A percentile compares a stretch with the other conserved stretches of the same genome.
These are phyloP conservation scores for Campoplex nolae DNA, from an alignment of 2,888 invertebrate species.

Conservation along the genomic window DNA sequence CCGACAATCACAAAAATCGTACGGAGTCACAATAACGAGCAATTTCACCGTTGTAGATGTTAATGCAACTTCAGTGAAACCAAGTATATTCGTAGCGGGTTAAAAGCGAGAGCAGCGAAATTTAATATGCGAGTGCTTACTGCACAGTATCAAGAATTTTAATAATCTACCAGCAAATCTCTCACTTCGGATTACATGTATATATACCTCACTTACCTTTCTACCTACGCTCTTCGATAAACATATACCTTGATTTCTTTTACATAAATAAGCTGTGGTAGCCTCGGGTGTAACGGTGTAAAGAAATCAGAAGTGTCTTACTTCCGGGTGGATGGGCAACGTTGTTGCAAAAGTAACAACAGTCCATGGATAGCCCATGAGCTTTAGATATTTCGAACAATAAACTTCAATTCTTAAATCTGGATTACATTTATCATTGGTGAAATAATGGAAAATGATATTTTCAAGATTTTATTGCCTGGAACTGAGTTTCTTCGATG, in stretches of 20 bases:
- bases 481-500: not conserved
- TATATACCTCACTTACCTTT: not conserved
- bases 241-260: constrained; percentile 8
- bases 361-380: not conserved
- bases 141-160: constrained; percentile 19
- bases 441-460: not conserved
- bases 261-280: constrained; percentile 17
- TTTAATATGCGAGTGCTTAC: constrained; percentile 20
- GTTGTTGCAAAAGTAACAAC: not conserved
- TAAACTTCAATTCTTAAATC: not conserved
- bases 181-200: constrained; percentile 13
- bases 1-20: not conserved
- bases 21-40: constrained; percentile 6
- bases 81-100: constrained; percentile 8
- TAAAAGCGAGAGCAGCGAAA: constrained; percentile 22
- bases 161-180: constrained; percentile 27
- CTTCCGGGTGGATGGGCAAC: constrained; percentile 15
- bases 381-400: not conserved
- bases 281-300: constrained; percentile 9
- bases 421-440: not conserved
- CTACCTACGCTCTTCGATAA: constrained; percentile 21
- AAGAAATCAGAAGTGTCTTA: constrained; percentile 27
- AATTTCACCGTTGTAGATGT: not conserved
- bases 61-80: constrained; percentile 11
- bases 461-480: not conserved